phyloP scores from a whole-genome alignment of 2,888 invertebrate species.

The Idaea aversata region DNA sequence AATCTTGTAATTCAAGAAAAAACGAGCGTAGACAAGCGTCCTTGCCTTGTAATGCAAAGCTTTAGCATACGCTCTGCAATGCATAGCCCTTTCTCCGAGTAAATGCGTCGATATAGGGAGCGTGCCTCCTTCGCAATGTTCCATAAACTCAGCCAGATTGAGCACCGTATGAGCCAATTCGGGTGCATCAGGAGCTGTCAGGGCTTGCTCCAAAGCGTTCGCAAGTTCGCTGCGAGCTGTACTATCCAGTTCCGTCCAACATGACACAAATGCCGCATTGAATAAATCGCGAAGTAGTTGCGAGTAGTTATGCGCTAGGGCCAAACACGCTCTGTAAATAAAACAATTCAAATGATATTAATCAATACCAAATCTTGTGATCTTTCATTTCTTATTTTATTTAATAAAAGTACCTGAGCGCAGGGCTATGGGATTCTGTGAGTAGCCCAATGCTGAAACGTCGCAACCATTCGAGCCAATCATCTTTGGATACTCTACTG shows the following conservation, averaged over 20 bases:
- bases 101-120: constrained; percentile 93
- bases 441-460: constrained; percentile 95
- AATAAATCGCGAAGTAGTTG: constrained; percentile 97
- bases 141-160: constrained; percentile 99
- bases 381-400: not conserved
- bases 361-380: not conserved
- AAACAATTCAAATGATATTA: not conserved
- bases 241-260: constrained; percentile 96
- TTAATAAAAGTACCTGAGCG: no score
- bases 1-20: not conserved
- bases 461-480: constrained; percentile 98
- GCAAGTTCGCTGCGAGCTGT: constrained; percentile 91
- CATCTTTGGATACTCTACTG: constrained; percentile 96
- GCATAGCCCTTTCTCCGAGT: constrained; percentile 96
- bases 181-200: constrained; percentile 95
- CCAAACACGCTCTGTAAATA: constrained; percentile 88
- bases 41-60: constrained; percentile 81
- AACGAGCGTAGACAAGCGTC: constrained; percentile 6
- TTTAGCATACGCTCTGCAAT: constrained; percentile 89
- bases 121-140: constrained; percentile 98
- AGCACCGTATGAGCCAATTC: constrained; percentile 98
- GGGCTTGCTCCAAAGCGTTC: constrained; percentile 91
- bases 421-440: constrained; percentile 97
- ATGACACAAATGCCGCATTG: constrained; percentile 99
- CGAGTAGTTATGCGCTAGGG: constrained; percentile 95